Evolutionary conservation across 2,888 invertebrate species (phyloP).

Genomic region (Gastrophysa polygoni): DNA sequence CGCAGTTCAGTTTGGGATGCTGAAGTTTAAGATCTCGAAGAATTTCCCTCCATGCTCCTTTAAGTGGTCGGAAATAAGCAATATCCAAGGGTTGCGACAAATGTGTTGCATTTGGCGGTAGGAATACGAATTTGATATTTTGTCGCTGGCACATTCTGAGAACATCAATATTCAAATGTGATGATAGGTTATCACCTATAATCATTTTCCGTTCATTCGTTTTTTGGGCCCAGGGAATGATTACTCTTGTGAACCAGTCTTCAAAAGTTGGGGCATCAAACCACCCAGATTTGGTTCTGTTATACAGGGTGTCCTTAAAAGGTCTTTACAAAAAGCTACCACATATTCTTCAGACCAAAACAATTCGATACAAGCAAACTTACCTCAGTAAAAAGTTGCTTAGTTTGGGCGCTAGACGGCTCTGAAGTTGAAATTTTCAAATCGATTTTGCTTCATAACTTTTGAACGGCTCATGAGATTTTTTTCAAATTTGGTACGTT

Average conservation of each 20-base stretch:
- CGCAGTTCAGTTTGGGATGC: not conserved
- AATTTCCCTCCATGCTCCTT: conserved; percentile 5
- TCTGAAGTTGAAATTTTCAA: no score
- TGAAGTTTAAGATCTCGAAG: not conserved
- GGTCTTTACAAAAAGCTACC: no score
- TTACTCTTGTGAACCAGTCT: conserved; percentile 34
- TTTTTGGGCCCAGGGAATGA: conserved; percentile 39
- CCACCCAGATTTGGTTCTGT: conserved; percentile 42
- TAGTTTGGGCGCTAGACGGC: no score
- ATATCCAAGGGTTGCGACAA: conserved; percentile 38
- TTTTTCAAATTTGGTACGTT: no score
- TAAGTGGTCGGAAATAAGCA: conserved; percentile 9
- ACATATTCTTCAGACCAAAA: no score
- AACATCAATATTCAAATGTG: conserved; percentile 21
- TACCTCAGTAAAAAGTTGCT: no score
- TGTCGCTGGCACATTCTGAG: conserved; percentile 31
- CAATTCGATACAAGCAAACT: no score
- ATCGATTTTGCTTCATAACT: no score
- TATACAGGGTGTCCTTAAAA: no score
- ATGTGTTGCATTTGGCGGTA: conserved; percentile 40
- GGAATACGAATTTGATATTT: conserved; percentile 15
- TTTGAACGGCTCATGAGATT: no score
- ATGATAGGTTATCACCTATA: not conserved
- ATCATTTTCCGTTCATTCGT: conserved; percentile 17
- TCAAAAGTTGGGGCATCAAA: conserved; percentile 36